Evolutionary conservation across 2,888 invertebrate species (phyloP), one percentile per base, ranked within the genome.

Genomic region (Eudasyphora cyanicolor): DNA sequence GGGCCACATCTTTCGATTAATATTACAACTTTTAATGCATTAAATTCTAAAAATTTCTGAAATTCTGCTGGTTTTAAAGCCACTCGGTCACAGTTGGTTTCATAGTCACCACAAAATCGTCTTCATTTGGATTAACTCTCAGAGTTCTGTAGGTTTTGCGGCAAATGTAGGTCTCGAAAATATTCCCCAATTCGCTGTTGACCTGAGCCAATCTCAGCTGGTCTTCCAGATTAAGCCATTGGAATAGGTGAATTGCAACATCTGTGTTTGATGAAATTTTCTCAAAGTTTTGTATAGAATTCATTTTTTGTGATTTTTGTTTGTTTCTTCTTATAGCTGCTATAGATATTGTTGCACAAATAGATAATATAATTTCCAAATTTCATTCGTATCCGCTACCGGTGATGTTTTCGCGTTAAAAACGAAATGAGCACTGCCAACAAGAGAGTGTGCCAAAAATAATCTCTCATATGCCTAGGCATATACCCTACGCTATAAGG

Each of bases 131-230:
- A 27, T 60, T 27, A n/a, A 60, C 14, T 12, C 1, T 1, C n/a
- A 6, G 24, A n/a, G n/a, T 21, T 35, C 69, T 10, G 77, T 69
- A 27, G 38, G 74, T 49, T 49, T 2, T 17, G 4, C n/a, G n/a
- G 17, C n/a, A 49, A 4, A 49, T 17, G 19, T 5, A 49, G 38
- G 73, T 21, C 1, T 19, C 19, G 14, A 51, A 69, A 0, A 42
- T 57, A 62, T 10, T 60, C 17, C 21, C 14, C 7, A 82, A 2
- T 21, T 77, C 73, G 4, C 1, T 19, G 8, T 38, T 51, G 2
- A 74, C 62, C 57, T 70, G 67, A 1, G 82, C 82, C 0, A 77
- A 60, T 17, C 74, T 12, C 0, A 82, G 19, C n/a, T 77, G 74
- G 38, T 82, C 74, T 12, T 35, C 38, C 14, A 51, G 3, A 0